Evolutionary conservation across 2,113 vertebrate genomes (phyloP).

Genomic region (Macrotus californicus): DNA sequence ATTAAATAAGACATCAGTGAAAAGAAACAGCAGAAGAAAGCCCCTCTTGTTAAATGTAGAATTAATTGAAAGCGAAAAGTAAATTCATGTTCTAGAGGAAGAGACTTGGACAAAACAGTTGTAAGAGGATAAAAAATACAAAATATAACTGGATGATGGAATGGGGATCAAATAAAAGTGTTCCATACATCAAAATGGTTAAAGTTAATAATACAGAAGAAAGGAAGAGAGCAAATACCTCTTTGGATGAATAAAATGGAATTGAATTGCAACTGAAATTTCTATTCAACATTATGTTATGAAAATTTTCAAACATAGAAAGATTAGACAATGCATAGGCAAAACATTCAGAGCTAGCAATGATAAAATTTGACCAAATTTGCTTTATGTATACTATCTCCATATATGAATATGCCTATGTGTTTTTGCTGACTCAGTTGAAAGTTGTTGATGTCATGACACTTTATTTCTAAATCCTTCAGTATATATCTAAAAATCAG

Average conservation of each 20-base stretch:
- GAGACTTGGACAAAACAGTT: background rate
- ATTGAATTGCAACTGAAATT: background rate
- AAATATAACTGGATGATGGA: background rate
- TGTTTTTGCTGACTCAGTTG: conserved; percentile 11
- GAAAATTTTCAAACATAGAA: background rate
- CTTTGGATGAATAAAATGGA: background rate
- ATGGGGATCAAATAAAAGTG: too few species aligned
- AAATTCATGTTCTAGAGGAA: background rate
- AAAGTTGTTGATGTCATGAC: conserved; percentile 2
- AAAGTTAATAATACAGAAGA: background rate
- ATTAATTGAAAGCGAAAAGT: conserved; percentile 25
- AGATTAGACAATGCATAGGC: background rate
- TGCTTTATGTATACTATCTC: background rate
- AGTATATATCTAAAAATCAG: background rate
- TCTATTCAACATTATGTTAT: background rate
- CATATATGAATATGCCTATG: accelerated
- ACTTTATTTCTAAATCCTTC: conserved; percentile 27
- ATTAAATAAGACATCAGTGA: conserved; percentile 59
- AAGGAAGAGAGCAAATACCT: background rate
- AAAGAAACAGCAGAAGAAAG: conserved; percentile 32
- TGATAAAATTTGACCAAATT: background rate
- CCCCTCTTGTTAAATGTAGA: conserved; percentile 23
- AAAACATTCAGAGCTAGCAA: background rate
- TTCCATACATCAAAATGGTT: background rate
- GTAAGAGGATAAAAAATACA: background rate